Conservation (phyloP, 1,140 invertebrate genomes). For the Colletes gigas region DNA sequence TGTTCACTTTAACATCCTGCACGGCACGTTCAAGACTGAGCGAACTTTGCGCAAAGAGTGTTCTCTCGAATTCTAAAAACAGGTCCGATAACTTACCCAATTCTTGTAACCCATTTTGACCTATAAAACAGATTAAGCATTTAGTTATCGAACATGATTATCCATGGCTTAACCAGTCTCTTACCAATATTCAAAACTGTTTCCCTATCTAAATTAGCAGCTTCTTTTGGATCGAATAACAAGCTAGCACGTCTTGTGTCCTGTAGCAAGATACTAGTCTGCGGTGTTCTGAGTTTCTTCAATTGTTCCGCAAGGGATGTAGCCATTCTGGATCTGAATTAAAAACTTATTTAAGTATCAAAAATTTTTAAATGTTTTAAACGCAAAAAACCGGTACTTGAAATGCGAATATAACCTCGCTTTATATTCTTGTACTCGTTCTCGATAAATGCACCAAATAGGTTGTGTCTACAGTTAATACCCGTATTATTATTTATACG, state of each 20-base stretch:
- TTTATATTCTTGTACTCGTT: background rate
- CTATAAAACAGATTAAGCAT: constrained; percentile 70
- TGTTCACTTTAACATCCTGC: constrained; percentile 87
- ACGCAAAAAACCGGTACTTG: background rate
- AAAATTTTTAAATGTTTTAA: background rate
- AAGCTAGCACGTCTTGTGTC: constrained; percentile 89
- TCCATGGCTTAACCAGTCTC: constrained; percentile 2
- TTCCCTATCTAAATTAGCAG: constrained; percentile 90
- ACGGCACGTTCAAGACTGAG: constrained; percentile 91
- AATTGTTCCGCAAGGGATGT: constrained; percentile 93
- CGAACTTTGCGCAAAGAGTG: constrained; percentile 88
- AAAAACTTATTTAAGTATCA: background rate
- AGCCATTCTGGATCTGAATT: constrained; percentile 73
- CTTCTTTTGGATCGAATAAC: constrained; percentile 93
- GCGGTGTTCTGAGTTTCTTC: constrained; percentile 89
- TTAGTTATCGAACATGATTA: constrained; percentile 4
- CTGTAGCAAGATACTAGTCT: constrained; percentile 86
- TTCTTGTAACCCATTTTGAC: constrained; percentile 90
- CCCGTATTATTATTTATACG: background rate
- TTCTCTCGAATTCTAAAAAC: constrained; percentile 88
- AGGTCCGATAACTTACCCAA: constrained; percentile 86
- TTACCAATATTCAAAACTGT: constrained; percentile 92
- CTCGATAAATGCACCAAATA: background rate
- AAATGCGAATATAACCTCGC: constrained; percentile 4
- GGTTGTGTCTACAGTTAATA: no score